Percentiles rank a stretch among this genome's conserved stretches.
Conservation (phyloP, 1,140 invertebrate species). For the Neoseiulus cucumeris region DNA sequence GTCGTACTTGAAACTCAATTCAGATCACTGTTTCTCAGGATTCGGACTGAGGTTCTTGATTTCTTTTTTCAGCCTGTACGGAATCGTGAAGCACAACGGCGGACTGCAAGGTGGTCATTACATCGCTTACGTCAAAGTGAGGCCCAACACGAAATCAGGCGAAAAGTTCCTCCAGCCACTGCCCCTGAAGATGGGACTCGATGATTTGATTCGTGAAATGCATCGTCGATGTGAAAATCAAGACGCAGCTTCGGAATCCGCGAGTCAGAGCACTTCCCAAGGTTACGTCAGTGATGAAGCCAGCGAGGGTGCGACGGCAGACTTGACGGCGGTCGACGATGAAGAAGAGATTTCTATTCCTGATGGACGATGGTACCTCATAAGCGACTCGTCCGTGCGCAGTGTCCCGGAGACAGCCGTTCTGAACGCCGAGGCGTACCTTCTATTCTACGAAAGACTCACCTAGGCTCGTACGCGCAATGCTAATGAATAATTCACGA, state of each 20-base stretch:
- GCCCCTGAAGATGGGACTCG: constrained; percentile 21
- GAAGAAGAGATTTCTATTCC: constrained; percentile 10
- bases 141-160: constrained; percentile 23
- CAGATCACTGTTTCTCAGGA: not conserved
- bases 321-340: not conserved
- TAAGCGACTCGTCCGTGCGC: constrained; percentile 64
- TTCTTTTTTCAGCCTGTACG: constrained; percentile 57
- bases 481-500: too few relatives aligned
- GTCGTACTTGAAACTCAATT: not conserved
- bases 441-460: constrained; percentile 78
- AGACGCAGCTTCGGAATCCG: not conserved
- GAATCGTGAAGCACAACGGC: constrained; percentile 82
- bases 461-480: not conserved
- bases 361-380: constrained; percentile 67
- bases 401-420: constrained; percentile 59
- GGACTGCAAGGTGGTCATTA: constrained; percentile 79
- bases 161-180: constrained; percentile 24
- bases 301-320: constrained; percentile 8
- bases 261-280: constrained; percentile 12
- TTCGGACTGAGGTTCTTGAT: constrained; percentile 16
- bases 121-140: constrained; percentile 55
- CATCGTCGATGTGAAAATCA: constrained; percentile 13
- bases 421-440: constrained; percentile 72
- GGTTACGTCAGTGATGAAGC: constrained; percentile 21
- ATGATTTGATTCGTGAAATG: constrained; percentile 20